These are phyloP conservation scores for Cremastobaeus sp. DNA, from an alignment of 2,888 invertebrate species.

Conservation along the genomic window DNA sequence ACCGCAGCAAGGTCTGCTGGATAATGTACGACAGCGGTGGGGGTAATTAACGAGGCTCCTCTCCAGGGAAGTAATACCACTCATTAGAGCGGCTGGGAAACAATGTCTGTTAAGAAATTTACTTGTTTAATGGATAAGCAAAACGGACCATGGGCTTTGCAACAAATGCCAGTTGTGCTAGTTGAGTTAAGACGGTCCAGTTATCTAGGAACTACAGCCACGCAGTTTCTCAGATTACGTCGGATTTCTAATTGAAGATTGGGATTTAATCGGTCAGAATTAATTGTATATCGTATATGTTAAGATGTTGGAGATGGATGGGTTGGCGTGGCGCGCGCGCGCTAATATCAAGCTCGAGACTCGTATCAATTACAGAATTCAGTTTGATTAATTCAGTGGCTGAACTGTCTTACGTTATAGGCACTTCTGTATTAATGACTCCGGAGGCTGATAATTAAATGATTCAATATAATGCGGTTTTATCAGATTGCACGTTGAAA, in stretches of 20 bases:
- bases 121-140: conserved; percentile 37
- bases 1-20: conserved; percentile 71
- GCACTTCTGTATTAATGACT: conserved; percentile 4
- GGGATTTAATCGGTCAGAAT: conserved; percentile 43
- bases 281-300: conserved; percentile 36
- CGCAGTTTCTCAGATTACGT: conserved; percentile 32
- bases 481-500: conserved; percentile 13
- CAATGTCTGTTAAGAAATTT: conserved; percentile 40
- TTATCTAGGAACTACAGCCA: too few species aligned
- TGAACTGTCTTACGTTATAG: conserved; percentile 13
- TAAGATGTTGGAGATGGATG: conserved; percentile 10
- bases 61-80: conserved; percentile 74
- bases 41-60: conserved; percentile 77
- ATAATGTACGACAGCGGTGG: conserved; percentile 72
- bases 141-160: conserved; percentile 16
- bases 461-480: conserved; percentile 5
- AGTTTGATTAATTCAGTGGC: conserved; percentile 15
- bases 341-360: conserved; percentile 18
- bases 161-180: conserved; percentile 11
- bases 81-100: conserved; percentile 70
- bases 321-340: conserved; percentile 2
- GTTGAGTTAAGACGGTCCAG: conserved; percentile 5
- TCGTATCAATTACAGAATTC: conserved; percentile 15
- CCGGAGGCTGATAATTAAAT: conserved; percentile 11
- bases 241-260: conserved; percentile 39